Evolutionary conservation across 2,888 invertebrate genomes (phyloP), one percentile per base, ranked within the genome.

Genomic region (Endotricha flammealis): DNA sequence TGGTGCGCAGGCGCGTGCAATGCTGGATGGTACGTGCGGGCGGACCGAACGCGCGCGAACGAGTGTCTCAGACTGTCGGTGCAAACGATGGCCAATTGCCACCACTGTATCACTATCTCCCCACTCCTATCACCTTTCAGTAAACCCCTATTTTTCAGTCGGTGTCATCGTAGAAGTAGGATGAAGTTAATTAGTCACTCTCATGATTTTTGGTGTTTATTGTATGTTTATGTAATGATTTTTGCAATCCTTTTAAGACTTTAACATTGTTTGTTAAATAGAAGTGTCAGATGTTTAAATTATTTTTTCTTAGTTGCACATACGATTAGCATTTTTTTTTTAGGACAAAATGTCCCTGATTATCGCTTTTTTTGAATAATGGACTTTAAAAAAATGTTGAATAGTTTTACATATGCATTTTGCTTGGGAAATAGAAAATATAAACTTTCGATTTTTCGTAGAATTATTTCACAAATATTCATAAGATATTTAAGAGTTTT

Each of bases 11-110:
- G 40, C 41, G 36, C 42, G 50, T 49, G 41, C 46, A 39, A 42
- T 42, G 46, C 41, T 38, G 36, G 47, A 46, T 57, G 64, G 65
- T 71, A 66, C 81, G 81, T 58, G 75, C 66, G 71, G 44, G 64
- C 66, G 64, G 55, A 45, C 50, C 53, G 72, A 64, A 64, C 68
- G 74, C 74, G 70, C 72, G 63, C 64, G 65, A 58, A 59, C 66
- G 74, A 81, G 62, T 79, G 80, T 44, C 42, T 45, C 41, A 46
- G 44, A 13, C 43, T 43, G 44, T 46, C 46, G 44, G 49, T 59
- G 55, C 48, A 51, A 52, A 56, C 53, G 45, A 17, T 42, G 38
- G 53, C 53, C 32, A 41, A 48, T 29, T 29, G 44, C 38, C 30
- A 20, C 41, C 39, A 31, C 36, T n/a, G 35, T 39, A 16, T 45